A percentile compares a stretch with the other conserved stretches of the same genome.
phyloP scores from a whole-genome alignment of 2,888 invertebrate genomes.

The Anarsia innoxiella region DNA sequence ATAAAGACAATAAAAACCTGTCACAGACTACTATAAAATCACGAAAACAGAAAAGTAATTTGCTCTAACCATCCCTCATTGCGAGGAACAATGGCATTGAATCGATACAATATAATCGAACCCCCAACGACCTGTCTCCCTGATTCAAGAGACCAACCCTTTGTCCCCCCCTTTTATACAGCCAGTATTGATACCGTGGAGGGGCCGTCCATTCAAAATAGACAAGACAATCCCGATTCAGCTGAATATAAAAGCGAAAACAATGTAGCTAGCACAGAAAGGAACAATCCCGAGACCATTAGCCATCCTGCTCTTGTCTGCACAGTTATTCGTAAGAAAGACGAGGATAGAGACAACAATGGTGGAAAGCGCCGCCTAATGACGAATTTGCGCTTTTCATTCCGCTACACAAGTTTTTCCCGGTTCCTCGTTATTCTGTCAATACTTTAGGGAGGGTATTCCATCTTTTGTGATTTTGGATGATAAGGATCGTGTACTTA shows the following conservation, averaged over 20 bases:
- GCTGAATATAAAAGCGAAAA: constrained; percentile 72
- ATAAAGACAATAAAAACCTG: no score
- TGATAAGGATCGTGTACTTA: constrained; percentile 63
- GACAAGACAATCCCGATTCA: constrained; percentile 75
- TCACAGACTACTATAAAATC: constrained; percentile 30
- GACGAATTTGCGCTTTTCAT: constrained; percentile 77
- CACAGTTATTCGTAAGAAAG: constrained; percentile 24
- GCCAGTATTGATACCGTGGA: constrained; percentile 71
- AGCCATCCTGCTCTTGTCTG: constrained; percentile 47
- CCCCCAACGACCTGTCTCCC: constrained; percentile 73
- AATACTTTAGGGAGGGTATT: constrained; percentile 51
- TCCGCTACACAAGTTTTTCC: constrained; percentile 75
- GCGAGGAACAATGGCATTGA: constrained; percentile 61
- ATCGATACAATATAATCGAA: constrained; percentile 74
- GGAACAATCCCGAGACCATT: constrained; percentile 73
- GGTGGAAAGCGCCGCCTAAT: constrained; percentile 74
- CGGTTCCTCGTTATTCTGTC: constrained; percentile 70
- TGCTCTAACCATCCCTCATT: constrained; percentile 71
- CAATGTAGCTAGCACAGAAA: constrained; percentile 75
- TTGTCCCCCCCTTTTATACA: constrained; percentile 71
- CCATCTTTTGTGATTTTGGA: constrained; percentile 48
- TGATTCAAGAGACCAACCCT: constrained; percentile 74
- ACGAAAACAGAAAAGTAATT: constrained; percentile 69
- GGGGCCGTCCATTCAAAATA: constrained; percentile 70
- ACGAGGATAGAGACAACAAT: constrained; percentile 57